phyloP scores from a whole-genome alignment of 2,113 vertebrate genomes.

The Seriola dumerili region DNA sequence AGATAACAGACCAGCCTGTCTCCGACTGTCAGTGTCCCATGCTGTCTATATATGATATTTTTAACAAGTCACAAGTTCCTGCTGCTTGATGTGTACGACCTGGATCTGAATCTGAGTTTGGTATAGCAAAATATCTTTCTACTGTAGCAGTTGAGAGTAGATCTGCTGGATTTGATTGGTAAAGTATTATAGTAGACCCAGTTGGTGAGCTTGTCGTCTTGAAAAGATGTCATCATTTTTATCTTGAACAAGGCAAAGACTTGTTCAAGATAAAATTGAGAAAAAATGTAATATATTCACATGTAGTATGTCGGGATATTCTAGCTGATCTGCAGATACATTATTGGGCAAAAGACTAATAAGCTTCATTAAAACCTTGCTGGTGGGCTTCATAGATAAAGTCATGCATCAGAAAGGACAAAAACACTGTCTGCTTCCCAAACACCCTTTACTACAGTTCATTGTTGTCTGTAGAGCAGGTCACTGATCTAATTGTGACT shows the following conservation, averaged over 20 bases:
- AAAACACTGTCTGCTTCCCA: slow-evolving; percentile 30
- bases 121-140: too few relatives aligned
- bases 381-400: not conserved
- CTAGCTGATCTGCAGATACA: not conserved
- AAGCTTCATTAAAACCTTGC: slow-evolving; percentile 20
- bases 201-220: not conserved
- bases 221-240: not conserved
- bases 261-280: too few relatives aligned
- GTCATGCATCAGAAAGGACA: slow-evolving; percentile 21
- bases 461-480: slow-evolving; percentile 42
- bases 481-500: slow-evolving; percentile 71
- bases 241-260: not conserved
- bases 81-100: not conserved
- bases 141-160: not conserved
- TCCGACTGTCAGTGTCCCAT: not conserved
- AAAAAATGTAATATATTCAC: not conserved
- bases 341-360: not conserved
- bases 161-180: not conserved
- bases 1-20: not conserved
- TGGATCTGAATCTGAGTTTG: not conserved
- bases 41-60: not conserved
- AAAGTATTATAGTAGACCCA: not conserved
- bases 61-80: not conserved
- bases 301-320: not conserved
- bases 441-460: slow-evolving; percentile 25